Evolutionary conservation across 2,888 invertebrate genomes (phyloP).

Genomic region (Stegophylla sp.): DNA sequence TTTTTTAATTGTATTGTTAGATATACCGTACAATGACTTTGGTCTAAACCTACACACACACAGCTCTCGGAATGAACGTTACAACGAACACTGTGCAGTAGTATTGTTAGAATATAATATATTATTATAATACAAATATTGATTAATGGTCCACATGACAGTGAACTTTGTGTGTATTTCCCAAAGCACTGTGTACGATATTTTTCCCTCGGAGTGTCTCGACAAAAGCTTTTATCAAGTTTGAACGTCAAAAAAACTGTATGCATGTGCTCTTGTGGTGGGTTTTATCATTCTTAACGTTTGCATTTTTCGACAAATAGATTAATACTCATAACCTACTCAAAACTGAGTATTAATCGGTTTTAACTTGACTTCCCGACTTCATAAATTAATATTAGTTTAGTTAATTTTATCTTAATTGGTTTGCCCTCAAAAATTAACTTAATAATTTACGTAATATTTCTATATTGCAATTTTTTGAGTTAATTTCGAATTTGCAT

Average conservation of each 20-base stretch:
- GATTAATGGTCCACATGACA: slow-evolving; percentile 33
- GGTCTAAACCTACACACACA: slow-evolving; percentile 4
- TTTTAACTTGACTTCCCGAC: too few species aligned
- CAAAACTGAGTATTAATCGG: too few species aligned
- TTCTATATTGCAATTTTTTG: too few species aligned
- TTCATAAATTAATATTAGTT: too few species aligned
- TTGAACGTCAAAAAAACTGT: background rate
- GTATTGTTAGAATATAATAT: slow-evolving; percentile 14
- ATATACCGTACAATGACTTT: background rate
- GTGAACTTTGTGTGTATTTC: slow-evolving; percentile 7
- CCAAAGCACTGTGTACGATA: slow-evolving; percentile 3
- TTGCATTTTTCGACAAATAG: too few species aligned
- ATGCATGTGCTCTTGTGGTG: too few species aligned
- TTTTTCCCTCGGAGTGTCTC: slow-evolving; percentile 11
- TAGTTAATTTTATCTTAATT: too few species aligned
- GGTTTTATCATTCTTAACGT: too few species aligned
- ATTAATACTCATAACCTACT: too few species aligned
- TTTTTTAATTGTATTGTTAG: slow-evolving; percentile 1
- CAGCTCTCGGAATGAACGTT: background rate
- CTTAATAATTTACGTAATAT: too few species aligned
- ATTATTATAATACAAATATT: slow-evolving; percentile 25
- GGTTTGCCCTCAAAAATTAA: too few species aligned
- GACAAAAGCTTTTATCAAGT: slow-evolving; percentile 30
- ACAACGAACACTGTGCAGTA: background rate
- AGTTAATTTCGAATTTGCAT: too few species aligned